Base-by-base conservation (phyloP, 2,888 invertebrate species). In the Agrotis exclamationis region DNA sequence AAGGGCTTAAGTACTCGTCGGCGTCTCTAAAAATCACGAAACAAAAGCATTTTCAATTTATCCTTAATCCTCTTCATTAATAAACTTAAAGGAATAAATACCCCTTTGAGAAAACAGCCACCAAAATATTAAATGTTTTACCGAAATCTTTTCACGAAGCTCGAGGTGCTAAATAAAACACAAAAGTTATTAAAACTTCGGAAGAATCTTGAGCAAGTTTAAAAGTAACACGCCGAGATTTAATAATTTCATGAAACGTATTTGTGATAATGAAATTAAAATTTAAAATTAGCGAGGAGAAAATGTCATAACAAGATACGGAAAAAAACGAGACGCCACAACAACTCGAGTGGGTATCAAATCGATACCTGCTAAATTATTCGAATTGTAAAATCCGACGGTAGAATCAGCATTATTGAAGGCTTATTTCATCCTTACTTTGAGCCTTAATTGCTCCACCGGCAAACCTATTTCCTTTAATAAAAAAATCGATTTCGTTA, bases 171-270 rank as follows among this genome's bases (percentile, higher is more conserved):
- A 80, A 83, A 85, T 76, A 72, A 80, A 85, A 84, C 70, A 80
- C 73, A 76, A 83, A 83, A 85, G 71, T 83, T 73, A 83, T 84
- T 85, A 85, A 77, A 84, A 83, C 75, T 84, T 59, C n/a, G 1
- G 6, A 51, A n/a, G 51, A 74, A 69, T 75, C 59, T 57, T 50
- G 56, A 39, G 44, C 69, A 80, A 80, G 78, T 83, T 81, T 79
- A 68, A 83, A 67, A 75, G 70, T 83, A 76, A 70, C 71, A 68
- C 59, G 70, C 74, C 70, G 59, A 77, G 76, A 75, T 67, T 77
- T 82, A 74, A 73, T 79, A 65, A 77, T 82, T 80, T 79, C 39
- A 53, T 54, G 59, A 72, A 75, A 50, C 70, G 67, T 80, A 75
- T 79, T 80, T 82, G 69, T 85, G 60, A 84, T 76, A 81, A 79